These are phyloP conservation scores for Diabrotica undecimpunctata DNA, from an alignment of 1,140 invertebrate species.

Conservation along the genomic window DNA sequence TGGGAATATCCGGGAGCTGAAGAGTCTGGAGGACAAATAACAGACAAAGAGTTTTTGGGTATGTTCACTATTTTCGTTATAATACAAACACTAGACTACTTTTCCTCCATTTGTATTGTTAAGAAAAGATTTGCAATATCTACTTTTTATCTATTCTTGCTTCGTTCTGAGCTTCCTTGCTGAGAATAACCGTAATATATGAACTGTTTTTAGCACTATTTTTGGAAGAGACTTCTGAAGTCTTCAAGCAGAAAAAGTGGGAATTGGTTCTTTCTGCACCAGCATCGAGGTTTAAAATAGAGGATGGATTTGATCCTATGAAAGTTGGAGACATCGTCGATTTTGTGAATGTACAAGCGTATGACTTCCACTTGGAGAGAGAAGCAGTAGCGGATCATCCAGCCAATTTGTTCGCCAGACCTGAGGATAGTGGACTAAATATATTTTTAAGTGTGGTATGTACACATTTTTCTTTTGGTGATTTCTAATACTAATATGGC, in stretches of 20 bases:
- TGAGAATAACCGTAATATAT: too few relatives aligned
- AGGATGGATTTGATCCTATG: constrained; percentile 50
- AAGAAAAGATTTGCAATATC: too few relatives aligned
- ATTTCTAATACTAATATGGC: too few relatives aligned
- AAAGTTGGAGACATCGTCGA: constrained; percentile 52
- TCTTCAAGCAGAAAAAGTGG: constrained; percentile 51
- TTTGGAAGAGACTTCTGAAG: constrained; percentile 53
- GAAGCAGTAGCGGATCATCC: constrained; percentile 58
- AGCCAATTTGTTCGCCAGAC: constrained; percentile 48
- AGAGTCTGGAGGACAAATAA: constrained; percentile 47
- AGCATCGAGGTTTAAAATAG: constrained; percentile 51
- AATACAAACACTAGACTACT: too few relatives aligned
- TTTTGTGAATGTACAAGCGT: constrained; percentile 67
- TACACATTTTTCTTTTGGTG: not conserved
- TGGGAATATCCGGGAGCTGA: constrained; percentile 59
- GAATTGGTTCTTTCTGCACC: constrained; percentile 57
- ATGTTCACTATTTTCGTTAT: not conserved
- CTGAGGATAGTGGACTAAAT: constrained; percentile 42
- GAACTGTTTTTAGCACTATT: constrained; percentile 31
- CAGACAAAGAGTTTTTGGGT: constrained; percentile 48
- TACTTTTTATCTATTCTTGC: too few relatives aligned
- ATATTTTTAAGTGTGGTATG: constrained; percentile 48
- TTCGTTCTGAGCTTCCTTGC: too few relatives aligned
- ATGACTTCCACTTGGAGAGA: constrained; percentile 66
- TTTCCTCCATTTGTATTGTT: too few relatives aligned